Conservation (phyloP, 1,140 invertebrate species). For the Planococcus citri region DNA sequence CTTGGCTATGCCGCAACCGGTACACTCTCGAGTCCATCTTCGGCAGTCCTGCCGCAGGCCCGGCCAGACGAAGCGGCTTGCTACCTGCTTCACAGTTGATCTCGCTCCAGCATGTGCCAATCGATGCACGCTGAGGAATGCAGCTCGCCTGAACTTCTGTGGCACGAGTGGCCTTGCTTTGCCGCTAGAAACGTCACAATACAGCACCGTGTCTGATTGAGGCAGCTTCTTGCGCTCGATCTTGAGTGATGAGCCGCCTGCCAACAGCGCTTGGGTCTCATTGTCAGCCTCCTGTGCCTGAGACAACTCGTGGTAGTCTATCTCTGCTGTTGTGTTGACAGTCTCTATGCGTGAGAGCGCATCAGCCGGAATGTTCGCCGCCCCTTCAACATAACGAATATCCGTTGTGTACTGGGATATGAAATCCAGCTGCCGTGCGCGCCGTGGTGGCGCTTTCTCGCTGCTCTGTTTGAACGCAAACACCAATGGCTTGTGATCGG, state of each 20-base stretch:
- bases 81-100: not conserved
- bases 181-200: not conserved
- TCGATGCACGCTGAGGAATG: not conserved
- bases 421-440: conserved; percentile 24
- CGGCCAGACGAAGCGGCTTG: not conserved
- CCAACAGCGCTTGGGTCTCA: not conserved
- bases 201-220: not conserved
- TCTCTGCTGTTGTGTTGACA: not conserved
- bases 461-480: conserved; percentile 30
- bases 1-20: not conserved
- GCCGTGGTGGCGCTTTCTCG: conserved; percentile 30
- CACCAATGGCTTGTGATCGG: conserved; percentile 35
- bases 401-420: conserved; percentile 27
- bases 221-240: not conserved
- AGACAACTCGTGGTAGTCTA: not conserved
- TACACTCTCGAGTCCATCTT: not conserved
- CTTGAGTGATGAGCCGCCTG: not conserved
- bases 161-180: not conserved
- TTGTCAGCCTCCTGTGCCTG: not conserved
- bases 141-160: not conserved
- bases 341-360: conserved; percentile 28
- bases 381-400: conserved; percentile 28
- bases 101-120: not conserved
- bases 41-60: not conserved
- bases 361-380: conserved; percentile 32